A percentile compares a stretch with the other conserved stretches of the same genome.
phyloP scores from a whole-genome alignment of 2,888 invertebrate genomes.

The Antheraea assamensis region DNA sequence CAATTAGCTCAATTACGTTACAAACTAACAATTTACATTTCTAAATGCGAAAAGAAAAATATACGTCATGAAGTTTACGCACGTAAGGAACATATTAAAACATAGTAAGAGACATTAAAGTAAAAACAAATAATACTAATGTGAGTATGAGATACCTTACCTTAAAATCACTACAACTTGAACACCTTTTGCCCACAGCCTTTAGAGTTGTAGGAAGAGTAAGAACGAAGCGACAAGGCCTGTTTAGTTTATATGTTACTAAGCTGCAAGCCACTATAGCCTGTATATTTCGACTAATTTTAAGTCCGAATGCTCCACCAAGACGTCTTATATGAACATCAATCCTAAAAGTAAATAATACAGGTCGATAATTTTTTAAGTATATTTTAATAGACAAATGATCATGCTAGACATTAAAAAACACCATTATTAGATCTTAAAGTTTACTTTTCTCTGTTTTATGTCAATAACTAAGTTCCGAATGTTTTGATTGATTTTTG shows the following conservation, averaged over 20 bases:
- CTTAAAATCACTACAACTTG: constrained; percentile 78
- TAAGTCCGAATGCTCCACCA: constrained; percentile 85
- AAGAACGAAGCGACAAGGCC: constrained; percentile 85
- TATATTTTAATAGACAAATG: no score
- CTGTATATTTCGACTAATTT: constrained; percentile 83
- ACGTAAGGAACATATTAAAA: background rate
- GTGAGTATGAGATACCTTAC: constrained; percentile 40
- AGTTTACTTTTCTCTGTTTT: no score
- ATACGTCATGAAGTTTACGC: background rate
- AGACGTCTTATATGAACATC: constrained; percentile 78
- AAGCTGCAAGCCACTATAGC: constrained; percentile 67
- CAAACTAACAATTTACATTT: background rate
- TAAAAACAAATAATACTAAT: background rate
- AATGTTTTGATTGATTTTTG: no score
- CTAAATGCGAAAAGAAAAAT: background rate
- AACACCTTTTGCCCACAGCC: constrained; percentile 79
- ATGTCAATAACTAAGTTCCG: no score
- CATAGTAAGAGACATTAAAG: background rate
- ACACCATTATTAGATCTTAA: no score
- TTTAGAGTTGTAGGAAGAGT: constrained; percentile 84
- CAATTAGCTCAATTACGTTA: background rate
- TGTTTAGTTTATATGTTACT: constrained; percentile 82
- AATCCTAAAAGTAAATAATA: constrained; percentile 69
- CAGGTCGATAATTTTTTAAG: no score
- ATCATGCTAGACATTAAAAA: no score